These are phyloP conservation scores for Platycheirus albimanus DNA, from an alignment of 2,888 invertebrate genomes.

Conservation along the genomic window DNA sequence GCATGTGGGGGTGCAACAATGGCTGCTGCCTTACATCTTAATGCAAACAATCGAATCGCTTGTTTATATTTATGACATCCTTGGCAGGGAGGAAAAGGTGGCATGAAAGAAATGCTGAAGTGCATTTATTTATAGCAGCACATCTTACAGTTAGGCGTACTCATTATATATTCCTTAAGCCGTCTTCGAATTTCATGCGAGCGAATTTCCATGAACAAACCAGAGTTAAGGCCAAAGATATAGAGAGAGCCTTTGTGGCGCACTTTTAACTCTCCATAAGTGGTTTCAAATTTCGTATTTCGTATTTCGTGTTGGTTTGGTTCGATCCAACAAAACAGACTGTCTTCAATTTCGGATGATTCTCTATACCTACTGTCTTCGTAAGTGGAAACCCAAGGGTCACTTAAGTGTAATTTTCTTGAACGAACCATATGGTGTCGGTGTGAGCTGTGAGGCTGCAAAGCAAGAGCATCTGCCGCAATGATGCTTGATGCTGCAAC, in stretches of 20 bases:
- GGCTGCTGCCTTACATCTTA: slow-evolving; percentile 48
- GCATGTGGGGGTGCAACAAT: slow-evolving; percentile 45
- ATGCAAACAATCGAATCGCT: slow-evolving; percentile 65
- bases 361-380: slow-evolving; percentile 17
- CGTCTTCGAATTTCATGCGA: slow-evolving; percentile 40
- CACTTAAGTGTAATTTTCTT: slow-evolving; percentile 72
- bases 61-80: slow-evolving; percentile 72
- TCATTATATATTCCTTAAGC: neutral
- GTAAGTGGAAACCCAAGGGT: slow-evolving; percentile 68
- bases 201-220: slow-evolving; percentile 37
- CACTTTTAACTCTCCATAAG: slow-evolving; percentile 52
- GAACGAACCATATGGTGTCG: slow-evolving; percentile 66
- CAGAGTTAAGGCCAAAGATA: neutral
- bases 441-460: too few relatives aligned
- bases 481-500: too few relatives aligned
- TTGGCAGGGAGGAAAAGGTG: slow-evolving; percentile 13
- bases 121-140: slow-evolving; percentile 58
- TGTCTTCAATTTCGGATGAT: slow-evolving; percentile 22
- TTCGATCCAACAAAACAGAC: slow-evolving; percentile 23
- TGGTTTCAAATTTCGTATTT: slow-evolving; percentile 65
- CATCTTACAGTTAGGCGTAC: slow-evolving; percentile 17
- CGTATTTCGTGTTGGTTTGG: too few relatives aligned
- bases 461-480: slow-evolving; percentile 54
- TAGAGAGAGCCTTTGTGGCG: slow-evolving; percentile 44
- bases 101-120: slow-evolving; percentile 36